These are phyloP conservation scores for Acropternis orthonyx DNA, from an alignment of 2,797 vertebrate species.

Conservation along the genomic window DNA sequence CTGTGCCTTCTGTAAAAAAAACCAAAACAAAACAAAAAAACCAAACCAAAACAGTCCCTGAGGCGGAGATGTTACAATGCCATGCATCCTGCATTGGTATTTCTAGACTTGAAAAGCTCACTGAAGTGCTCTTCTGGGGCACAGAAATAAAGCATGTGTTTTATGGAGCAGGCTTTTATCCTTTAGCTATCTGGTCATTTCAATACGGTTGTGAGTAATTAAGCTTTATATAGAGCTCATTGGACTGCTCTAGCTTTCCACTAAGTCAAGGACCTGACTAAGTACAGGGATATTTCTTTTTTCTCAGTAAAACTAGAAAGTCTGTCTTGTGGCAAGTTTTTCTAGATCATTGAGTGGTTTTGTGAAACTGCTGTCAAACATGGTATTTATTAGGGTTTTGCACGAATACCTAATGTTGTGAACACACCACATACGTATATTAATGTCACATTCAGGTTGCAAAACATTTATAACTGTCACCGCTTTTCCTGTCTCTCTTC, in stretches of 20 bases:
- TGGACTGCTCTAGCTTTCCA: neutral
- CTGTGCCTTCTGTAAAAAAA: neutral
- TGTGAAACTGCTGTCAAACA: neutral
- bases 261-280: neutral
- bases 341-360: neutral
- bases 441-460: slow-evolving; percentile 12
- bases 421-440: slow-evolving; percentile 1
- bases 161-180: neutral
- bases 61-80: neutral
- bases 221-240: neutral
- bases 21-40: neutral
- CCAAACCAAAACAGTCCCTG: too few species aligned
- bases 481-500: neutral
- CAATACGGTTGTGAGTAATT: neutral
- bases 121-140: neutral
- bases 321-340: neutral
- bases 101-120: neutral
- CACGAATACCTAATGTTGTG: neutral
- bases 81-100: neutral
- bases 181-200: neutral
- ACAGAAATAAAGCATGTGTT: neutral
- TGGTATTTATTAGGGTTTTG: neutral
- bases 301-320: neutral
- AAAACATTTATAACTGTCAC: slow-evolving; percentile 42
- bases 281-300: neutral